Conservation (phyloP, 1,140 invertebrate species). For the Drosophila bocki region DNA sequence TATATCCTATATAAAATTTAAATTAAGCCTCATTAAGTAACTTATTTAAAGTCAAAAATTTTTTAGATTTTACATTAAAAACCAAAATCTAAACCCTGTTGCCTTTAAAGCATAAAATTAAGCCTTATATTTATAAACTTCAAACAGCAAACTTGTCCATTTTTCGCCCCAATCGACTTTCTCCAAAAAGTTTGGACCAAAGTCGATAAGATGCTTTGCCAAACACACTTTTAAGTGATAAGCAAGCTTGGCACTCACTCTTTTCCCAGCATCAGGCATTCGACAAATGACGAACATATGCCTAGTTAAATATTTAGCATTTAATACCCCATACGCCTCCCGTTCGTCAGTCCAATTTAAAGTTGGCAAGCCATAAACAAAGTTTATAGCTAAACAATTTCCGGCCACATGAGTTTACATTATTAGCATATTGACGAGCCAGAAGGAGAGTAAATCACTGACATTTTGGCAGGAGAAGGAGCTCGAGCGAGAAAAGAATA, state of each 20-base stretch:
- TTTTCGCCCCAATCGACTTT: slow-evolving; percentile 8
- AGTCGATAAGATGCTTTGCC: slow-evolving; percentile 34
- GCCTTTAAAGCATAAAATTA: background rate
- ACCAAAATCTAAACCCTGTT: background rate
- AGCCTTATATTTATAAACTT: background rate
- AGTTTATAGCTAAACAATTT: slow-evolving; percentile 79
- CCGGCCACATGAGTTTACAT: slow-evolving; percentile 70
- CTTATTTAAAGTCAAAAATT: background rate
- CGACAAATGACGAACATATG: slow-evolving; percentile 44
- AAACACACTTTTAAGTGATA: slow-evolving; percentile 46
- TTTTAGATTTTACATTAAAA: background rate
- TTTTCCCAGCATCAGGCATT: slow-evolving; percentile 27
- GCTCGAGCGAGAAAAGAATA: background rate
- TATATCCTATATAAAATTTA: background rate
- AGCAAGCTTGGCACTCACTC: slow-evolving; percentile 34
- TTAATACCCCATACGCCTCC: slow-evolving; percentile 24
- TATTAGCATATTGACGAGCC: slow-evolving; percentile 76
- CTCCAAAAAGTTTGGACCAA: slow-evolving; percentile 11
- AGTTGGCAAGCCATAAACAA: slow-evolving; percentile 65
- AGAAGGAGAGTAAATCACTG: slow-evolving; percentile 45
- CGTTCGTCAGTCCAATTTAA: slow-evolving; percentile 37
- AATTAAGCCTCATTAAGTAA: background rate
- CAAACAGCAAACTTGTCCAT: slow-evolving; percentile 4
- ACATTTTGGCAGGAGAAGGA: background rate
- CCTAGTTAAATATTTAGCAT: slow-evolving; percentile 56